Evolutionary conservation across 2,888 invertebrate genomes (phyloP), one percentile per base, ranked within the genome.

Genomic region (Nemapogon koenigi): DNA sequence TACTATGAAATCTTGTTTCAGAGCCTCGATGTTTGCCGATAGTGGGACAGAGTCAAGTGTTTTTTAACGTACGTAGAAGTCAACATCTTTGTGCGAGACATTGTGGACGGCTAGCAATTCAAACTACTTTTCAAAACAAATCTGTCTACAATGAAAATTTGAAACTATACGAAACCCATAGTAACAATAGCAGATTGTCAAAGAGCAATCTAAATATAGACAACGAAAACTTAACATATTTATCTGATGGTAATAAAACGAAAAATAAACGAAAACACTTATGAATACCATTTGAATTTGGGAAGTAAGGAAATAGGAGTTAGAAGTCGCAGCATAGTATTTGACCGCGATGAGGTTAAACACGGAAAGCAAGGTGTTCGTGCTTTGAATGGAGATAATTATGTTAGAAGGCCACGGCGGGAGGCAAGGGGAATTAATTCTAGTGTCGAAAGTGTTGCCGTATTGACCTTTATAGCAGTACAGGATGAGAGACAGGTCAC

Each of bases 1-100:
- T 26, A 19, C 14, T 6, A 39, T 55, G 57, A 30, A 41, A 59
- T 16, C 57, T 62, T 31, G 16, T 29, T 80, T 81, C 44, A 68
- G 81, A 35, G 82, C 83, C 1, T 80, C 83, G 28, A 73, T 83
- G 66, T 84, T 85, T 49, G 81, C 83, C 42, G 83, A 81, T 10
- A 82, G 83, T 70, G 64, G 60, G 14, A 81, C 78, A 46, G 82
- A 81, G 1, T 84, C 84, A 39, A 80, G 82, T 46, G 68, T 84
- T 81, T 2, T 56, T 85, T 44, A 80, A 73, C 29, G 78, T 83
- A 42, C 71, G 84, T 43, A 42, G 84, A 28, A 78, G 81, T 39
- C 55, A 66, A 1, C 59, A 58, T 1, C 84, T 84, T 47, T 84
- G 84, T 46, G 53, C 59, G 40, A 53, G 66, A 49, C 59, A 59